These are phyloP conservation scores for Drosophila pseudotalamancana DNA, from an alignment of 2,888 invertebrate genomes.

Conservation along the genomic window DNA sequence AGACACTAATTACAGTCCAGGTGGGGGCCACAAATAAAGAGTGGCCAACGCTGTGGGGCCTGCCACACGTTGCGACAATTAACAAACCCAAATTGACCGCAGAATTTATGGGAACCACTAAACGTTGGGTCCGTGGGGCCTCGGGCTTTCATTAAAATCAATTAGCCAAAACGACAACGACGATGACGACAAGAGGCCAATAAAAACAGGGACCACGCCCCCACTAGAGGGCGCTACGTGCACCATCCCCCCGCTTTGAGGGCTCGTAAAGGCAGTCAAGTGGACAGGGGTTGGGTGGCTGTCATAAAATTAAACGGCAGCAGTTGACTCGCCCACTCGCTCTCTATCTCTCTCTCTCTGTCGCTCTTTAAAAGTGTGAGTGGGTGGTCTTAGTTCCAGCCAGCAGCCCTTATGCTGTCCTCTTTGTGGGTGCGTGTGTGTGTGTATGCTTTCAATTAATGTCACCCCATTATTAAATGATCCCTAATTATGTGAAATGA, in stretches of 20 bases:
- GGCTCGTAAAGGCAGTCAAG: conserved; percentile 71
- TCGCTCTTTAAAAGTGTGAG: conserved; percentile 5
- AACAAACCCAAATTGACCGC: conserved; percentile 82
- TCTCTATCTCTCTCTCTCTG: not conserved
- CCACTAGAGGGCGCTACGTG: conserved; percentile 40
- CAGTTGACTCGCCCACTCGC: conserved; percentile 14
- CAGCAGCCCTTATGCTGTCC: conserved; percentile 25
- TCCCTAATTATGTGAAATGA: conserved; percentile 85
- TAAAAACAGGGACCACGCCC: conserved; percentile 76
- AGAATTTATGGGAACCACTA: conserved; percentile 73
- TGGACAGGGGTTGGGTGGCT: conserved; percentile 64
- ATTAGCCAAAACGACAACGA: conserved; percentile 56
- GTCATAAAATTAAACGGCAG: conserved; percentile 74
- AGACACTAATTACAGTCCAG: conserved; percentile 61
- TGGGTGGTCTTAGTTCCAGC: conserved; percentile 22
- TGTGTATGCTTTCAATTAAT: conserved; percentile 83
- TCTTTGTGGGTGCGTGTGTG: conserved; percentile 16
- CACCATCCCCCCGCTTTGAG: conserved; percentile 18
- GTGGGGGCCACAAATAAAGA: conserved; percentile 19
- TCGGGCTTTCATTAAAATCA: conserved; percentile 73
- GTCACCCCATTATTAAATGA: conserved; percentile 85
- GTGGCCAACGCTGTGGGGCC: conserved; percentile 18
- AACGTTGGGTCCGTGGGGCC: conserved; percentile 42
- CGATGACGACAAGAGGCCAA: conserved; percentile 67
- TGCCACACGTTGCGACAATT: conserved; percentile 73